A percentile compares a stretch with the other conserved stretches of the same genome.
Conservation (phyloP, 1,140 invertebrate genomes). For the Phthorimaea operculella region DNA sequence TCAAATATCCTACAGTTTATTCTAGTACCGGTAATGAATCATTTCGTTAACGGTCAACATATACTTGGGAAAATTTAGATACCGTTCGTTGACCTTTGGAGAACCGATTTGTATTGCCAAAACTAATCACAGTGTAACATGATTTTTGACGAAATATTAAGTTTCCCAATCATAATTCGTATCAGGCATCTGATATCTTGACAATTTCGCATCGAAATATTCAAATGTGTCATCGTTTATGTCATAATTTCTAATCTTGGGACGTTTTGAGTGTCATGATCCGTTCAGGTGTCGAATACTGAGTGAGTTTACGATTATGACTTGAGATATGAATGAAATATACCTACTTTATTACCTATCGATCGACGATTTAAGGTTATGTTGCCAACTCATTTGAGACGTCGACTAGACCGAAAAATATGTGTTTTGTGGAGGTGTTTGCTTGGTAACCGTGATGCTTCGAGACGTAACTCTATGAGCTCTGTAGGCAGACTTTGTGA, state of each 20-base stretch:
- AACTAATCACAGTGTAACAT: no score
- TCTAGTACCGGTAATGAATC: slow-evolving; percentile 59
- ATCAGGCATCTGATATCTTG: background rate
- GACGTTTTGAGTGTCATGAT: background rate
- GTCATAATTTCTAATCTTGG: background rate
- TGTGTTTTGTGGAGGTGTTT: no score
- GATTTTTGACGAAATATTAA: background rate
- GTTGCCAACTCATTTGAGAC: no score
- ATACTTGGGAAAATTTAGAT: slow-evolving; percentile 44
- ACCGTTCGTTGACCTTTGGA: slow-evolving; percentile 18
- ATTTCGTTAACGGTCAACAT: slow-evolving; percentile 57
- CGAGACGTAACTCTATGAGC: no score
- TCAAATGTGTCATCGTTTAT: background rate
- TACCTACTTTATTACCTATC: background rate
- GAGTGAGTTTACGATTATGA: background rate
- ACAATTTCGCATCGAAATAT: background rate
- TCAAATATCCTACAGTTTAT: slow-evolving; percentile 44
- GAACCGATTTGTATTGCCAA: no score
- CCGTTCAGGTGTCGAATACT: background rate
- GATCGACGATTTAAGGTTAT: no score
- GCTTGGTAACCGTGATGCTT: no score
- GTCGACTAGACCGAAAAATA: no score
- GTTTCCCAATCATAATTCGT: background rate
- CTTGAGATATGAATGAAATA: background rate
- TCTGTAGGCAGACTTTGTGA: no score